Evolutionary conservation across 1,140 invertebrate species (phyloP).

Genomic region (Ceratina japonica): DNA sequence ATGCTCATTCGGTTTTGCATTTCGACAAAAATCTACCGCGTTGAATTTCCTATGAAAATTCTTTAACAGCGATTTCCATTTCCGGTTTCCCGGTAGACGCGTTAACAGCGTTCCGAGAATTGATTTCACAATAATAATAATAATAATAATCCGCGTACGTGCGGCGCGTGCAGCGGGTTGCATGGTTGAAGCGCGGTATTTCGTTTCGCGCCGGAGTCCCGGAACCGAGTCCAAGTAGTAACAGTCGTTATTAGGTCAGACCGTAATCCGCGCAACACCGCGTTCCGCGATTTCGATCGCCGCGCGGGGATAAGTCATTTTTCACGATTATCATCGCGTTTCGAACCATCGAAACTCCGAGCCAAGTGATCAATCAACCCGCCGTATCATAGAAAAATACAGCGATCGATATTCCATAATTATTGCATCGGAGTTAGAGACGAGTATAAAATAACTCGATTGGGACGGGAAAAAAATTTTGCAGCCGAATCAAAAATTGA

Average conservation of each 20-base stretch:
- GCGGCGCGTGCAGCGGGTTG: neutral
- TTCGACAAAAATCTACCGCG: too few relatives aligned
- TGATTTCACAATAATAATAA: conserved; percentile 17
- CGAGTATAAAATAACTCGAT: too few relatives aligned
- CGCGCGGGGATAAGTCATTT: neutral
- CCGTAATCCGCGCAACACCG: conserved; percentile 23
- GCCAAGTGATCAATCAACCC: too few relatives aligned
- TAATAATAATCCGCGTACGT: neutral
- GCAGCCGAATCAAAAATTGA: too few relatives aligned
- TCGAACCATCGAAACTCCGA: too few relatives aligned
- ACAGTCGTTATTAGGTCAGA: conserved; percentile 42
- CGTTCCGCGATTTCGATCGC: conserved; percentile 20
- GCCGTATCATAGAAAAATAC: too few relatives aligned
- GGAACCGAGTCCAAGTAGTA: conserved; percentile 34
- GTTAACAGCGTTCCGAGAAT: conserved; percentile 6
- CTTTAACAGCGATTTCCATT: conserved; percentile 1
- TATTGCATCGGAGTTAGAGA: too few relatives aligned
- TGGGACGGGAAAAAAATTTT: too few relatives aligned
- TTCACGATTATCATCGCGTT: neutral
- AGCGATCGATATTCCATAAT: too few relatives aligned
- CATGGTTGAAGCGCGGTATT: neutral
- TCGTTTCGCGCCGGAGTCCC: conserved; percentile 19
- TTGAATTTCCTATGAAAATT: too few relatives aligned
- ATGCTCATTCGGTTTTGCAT: too few relatives aligned
- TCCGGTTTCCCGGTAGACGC: neutral